Evolutionary conservation across 2,888 invertebrate genomes (phyloP).

Genomic region (Microchrysa polita): DNA sequence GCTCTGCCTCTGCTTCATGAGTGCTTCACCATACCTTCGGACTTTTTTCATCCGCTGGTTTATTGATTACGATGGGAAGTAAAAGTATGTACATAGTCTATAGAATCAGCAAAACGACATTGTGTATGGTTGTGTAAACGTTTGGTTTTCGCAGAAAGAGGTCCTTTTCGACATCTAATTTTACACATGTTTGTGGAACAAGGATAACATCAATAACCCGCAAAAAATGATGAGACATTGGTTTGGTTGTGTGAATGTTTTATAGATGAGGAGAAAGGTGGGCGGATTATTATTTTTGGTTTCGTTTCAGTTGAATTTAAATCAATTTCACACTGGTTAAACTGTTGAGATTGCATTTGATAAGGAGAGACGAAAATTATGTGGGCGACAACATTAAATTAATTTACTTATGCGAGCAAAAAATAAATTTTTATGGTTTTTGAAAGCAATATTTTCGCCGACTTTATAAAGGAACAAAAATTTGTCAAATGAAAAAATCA

Average conservation of each 20-base stretch:
- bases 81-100: too few species aligned
- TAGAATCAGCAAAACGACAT: background rate
- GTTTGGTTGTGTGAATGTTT: background rate
- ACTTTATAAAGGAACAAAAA: too few species aligned
- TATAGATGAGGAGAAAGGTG: background rate
- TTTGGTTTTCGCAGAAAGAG: background rate
- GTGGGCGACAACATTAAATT: too few species aligned
- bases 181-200: conserved; percentile 15
- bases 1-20: background rate
- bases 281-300: conserved; percentile 4
- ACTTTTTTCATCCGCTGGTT: background rate
- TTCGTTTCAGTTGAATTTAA: background rate
- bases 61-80: background rate
- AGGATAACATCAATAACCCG: background rate
- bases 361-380: too few species aligned
- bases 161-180: conserved; percentile 5
- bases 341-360: background rate
- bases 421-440: too few species aligned
- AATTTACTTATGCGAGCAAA: too few species aligned
- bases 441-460: too few species aligned
- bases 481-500: too few species aligned
- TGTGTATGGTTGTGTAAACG: background rate
- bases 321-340: background rate
- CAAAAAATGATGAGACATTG: conserved; percentile 13
- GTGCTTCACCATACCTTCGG: too few species aligned